phyloP scores from a whole-genome alignment of 2,113 vertebrate species.

The Serinus canaria region DNA sequence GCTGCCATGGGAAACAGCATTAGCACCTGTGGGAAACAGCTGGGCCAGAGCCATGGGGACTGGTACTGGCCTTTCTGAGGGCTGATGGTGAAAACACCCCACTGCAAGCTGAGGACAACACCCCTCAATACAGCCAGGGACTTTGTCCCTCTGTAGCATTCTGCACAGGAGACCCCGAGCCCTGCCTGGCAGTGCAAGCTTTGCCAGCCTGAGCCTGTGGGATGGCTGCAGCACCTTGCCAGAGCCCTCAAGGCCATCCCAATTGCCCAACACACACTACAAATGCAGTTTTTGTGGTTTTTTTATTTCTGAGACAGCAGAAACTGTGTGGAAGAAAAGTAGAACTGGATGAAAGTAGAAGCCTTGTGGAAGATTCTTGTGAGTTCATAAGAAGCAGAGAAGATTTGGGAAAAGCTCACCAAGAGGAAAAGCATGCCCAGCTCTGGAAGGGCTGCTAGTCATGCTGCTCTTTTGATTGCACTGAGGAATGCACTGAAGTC shows the following conservation, averaged over 20 bases:
- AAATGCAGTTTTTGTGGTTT: neutral
- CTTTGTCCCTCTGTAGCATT: neutral
- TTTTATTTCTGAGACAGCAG: neutral
- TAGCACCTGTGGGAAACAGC: neutral
- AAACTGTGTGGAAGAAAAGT: neutral
- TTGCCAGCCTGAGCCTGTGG: neutral
- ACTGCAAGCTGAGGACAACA: neutral
- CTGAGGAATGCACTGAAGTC: neutral
- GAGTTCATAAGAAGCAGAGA: neutral
- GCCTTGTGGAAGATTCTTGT: neutral
- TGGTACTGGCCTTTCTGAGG: neutral
- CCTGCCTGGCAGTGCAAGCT: neutral
- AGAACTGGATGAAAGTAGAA: neutral
- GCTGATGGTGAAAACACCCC: neutral
- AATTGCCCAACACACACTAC: neutral
- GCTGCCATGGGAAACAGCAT: neutral
- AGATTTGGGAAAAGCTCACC: neutral
- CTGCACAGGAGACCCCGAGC: rapidly evolving
- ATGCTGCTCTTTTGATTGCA: neutral
- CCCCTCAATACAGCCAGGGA: neutral
- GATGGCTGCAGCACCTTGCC: neutral
- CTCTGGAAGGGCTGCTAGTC: neutral
- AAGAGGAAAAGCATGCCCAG: neutral
- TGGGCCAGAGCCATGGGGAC: neutral
- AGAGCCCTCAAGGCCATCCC: neutral